These are phyloP conservation scores for Orthonychiurus folsomi DNA, from an alignment of 2,888 invertebrate genomes.

Conservation along the genomic window DNA sequence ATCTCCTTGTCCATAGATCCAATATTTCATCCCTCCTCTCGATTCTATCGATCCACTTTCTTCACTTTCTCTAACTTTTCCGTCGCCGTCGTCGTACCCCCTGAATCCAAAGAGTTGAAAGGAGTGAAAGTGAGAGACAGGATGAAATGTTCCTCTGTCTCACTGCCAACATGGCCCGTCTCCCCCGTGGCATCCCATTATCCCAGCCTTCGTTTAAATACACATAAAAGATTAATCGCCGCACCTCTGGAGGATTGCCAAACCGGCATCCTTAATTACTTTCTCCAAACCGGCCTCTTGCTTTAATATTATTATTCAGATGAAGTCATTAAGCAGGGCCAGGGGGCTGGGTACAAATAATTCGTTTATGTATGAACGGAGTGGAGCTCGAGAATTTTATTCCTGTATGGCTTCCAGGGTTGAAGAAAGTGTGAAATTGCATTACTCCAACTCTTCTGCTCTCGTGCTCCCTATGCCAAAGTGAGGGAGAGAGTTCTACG, in stretches of 20 bases:
- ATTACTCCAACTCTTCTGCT: no score
- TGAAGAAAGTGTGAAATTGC: no score
- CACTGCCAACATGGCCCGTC: not conserved
- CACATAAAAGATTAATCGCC: not conserved
- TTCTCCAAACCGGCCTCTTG: not conserved
- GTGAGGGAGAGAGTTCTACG: no score
- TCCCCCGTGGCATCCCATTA: not conserved
- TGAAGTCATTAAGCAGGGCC: not conserved
- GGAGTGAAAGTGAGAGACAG: constrained; percentile 1
- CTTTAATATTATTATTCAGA: not conserved
- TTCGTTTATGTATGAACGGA: no score
- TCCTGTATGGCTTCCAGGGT: no score
- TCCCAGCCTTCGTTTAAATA: not conserved
- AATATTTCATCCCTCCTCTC: not conserved
- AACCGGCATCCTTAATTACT: not conserved
- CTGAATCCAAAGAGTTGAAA: not conserved
- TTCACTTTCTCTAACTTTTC: no score
- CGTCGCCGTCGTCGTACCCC: not conserved
- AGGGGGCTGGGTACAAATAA: not conserved
- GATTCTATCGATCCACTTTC: not conserved
- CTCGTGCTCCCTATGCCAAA: no score
- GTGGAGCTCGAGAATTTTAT: no score
- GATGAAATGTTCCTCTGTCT: no score
- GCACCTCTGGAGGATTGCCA: not conserved
- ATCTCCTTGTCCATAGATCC: not conserved